Conservation (phyloP, 2,113 vertebrate genomes). For the Pleuronectes platessa region DNA sequence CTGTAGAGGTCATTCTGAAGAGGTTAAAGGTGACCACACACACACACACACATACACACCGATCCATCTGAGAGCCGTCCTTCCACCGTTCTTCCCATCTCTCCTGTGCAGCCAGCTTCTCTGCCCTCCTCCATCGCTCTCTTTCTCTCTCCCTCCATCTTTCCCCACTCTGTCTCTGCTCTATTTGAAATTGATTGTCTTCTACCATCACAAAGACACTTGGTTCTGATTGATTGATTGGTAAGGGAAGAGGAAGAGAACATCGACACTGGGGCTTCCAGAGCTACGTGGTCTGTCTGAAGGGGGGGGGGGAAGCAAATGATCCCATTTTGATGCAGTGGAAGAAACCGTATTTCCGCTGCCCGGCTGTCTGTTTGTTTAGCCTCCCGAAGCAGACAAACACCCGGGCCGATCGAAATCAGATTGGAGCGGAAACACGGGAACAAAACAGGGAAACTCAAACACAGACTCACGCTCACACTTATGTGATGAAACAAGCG, state of each 20-base stretch:
- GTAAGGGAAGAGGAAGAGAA: slow-evolving; percentile 80
- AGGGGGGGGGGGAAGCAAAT: slow-evolving; percentile 50
- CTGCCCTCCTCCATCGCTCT: slow-evolving; percentile 64
- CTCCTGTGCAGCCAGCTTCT: slow-evolving; percentile 66
- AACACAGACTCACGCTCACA: slow-evolving; percentile 36
- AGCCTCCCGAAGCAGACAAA: slow-evolving; percentile 51
- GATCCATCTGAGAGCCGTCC: slow-evolving; percentile 53
- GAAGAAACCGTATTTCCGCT: slow-evolving; percentile 43
- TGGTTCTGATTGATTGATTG: slow-evolving; percentile 86
- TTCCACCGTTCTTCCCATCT: slow-evolving; percentile 54
- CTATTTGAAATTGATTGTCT: slow-evolving; percentile 88
- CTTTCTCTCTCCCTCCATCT: slow-evolving; percentile 42
- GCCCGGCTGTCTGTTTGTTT: slow-evolving; percentile 51
- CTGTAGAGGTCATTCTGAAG: slow-evolving; percentile 69
- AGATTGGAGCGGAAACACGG: slow-evolving; percentile 45
- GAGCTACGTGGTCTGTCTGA: slow-evolving; percentile 51
- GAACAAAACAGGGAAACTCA: slow-evolving; percentile 28
- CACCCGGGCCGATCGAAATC: slow-evolving; percentile 36
- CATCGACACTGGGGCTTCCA: slow-evolving; percentile 66
- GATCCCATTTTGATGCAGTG: slow-evolving; percentile 65
- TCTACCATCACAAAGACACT: slow-evolving; percentile 89
- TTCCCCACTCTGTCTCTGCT: slow-evolving; percentile 70
- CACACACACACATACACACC: slow-evolving; percentile 36
- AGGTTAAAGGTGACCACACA: slow-evolving; percentile 65
- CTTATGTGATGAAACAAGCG: slow-evolving; percentile 36